A percentile compares a stretch with the other conserved stretches of the same genome.
These are phyloP conservation scores for Plutella xylostella DNA, from an alignment of 2,888 invertebrate species.

Conservation along the genomic window DNA sequence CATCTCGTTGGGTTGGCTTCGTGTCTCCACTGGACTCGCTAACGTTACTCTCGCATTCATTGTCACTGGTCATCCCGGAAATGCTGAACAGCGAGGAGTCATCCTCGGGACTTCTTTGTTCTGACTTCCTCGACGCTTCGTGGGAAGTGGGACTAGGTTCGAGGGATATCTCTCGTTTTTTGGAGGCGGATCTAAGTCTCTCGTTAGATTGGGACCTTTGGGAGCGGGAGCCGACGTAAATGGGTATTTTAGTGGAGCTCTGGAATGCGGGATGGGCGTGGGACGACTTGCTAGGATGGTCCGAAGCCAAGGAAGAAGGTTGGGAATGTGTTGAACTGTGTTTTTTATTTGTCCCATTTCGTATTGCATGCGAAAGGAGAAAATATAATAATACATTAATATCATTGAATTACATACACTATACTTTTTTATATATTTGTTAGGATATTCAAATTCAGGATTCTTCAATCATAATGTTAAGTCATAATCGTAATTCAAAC, in stretches of 20 bases:
- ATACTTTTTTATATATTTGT: too few relatives aligned
- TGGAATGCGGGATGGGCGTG: constrained; percentile 68
- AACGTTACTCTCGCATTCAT: constrained; percentile 67
- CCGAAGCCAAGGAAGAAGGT: constrained; percentile 62
- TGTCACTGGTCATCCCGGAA: constrained; percentile 70
- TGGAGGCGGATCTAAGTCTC: constrained; percentile 43
- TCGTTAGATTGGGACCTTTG: constrained; percentile 67
- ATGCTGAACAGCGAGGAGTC: constrained; percentile 69
- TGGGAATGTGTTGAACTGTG: constrained; percentile 66
- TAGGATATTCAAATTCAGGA: too few relatives aligned
- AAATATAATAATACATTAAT: constrained; percentile 24
- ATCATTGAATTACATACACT: constrained; percentile 15
- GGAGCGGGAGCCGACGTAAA: constrained; percentile 74
- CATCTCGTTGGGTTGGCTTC: constrained; percentile 54
- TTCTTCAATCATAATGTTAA: too few relatives aligned
- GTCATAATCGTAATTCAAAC: neutral
- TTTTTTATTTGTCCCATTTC: constrained; percentile 49
- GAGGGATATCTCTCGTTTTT: constrained; percentile 53
- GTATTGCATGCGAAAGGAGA: constrained; percentile 59
- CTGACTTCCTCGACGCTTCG: constrained; percentile 57
- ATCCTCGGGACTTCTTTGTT: constrained; percentile 67
- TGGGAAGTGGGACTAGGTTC: constrained; percentile 62
- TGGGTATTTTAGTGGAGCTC: constrained; percentile 79
- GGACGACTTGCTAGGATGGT: constrained; percentile 55
- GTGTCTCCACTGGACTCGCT: constrained; percentile 60